Evolutionary conservation across 2,888 invertebrate genomes (phyloP).

Genomic region (Machimus atricapillus): DNA sequence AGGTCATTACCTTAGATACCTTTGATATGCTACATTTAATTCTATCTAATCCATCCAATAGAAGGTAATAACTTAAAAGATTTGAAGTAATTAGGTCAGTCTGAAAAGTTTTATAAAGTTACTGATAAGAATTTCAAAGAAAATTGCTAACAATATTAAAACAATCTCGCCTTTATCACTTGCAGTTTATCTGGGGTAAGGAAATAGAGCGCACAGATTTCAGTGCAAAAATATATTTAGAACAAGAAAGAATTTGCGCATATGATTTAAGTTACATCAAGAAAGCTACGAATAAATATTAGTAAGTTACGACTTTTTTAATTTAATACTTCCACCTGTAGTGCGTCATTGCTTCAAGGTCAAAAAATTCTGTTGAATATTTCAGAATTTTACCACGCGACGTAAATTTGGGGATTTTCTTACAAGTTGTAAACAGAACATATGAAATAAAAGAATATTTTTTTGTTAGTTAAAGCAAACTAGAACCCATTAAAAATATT

Average conservation of each 20-base stretch:
- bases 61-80: background rate
- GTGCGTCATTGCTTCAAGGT: background rate
- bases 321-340: too few species aligned
- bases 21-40: too few species aligned
- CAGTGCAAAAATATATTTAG: background rate
- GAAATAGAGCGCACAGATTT: background rate
- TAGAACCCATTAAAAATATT: background rate
- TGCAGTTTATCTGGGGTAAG: background rate
- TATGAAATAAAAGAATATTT: background rate
- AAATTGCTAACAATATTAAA: background rate
- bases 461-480: background rate
- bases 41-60: too few species aligned
- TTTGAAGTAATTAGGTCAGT: background rate
- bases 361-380: background rate
- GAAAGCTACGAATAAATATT: background rate
- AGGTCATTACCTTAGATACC: too few species aligned
- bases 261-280: background rate
- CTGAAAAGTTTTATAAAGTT: background rate
- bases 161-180: background rate
- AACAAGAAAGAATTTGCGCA: background rate
- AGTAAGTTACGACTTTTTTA: too few species aligned
- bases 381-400: background rate
- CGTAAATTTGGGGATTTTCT: background rate
- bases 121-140: background rate
- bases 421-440: background rate